Evolutionary conservation across 2,888 invertebrate species (phyloP), one percentile per base, ranked within the genome.

Genomic region (Diplazon laetatorius): DNA sequence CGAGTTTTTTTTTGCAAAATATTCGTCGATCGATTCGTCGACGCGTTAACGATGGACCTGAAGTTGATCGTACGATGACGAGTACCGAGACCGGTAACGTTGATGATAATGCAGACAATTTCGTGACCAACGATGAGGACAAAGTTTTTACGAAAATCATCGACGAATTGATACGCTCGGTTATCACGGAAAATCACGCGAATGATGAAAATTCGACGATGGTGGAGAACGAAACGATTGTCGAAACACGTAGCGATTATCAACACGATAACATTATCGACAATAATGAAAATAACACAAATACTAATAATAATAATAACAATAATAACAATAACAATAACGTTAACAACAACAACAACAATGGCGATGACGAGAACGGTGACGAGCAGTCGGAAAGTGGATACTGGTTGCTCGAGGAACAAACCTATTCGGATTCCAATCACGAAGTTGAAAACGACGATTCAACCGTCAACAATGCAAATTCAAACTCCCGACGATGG

Each of bases 341-440:
- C 50, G 55, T 9, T 35, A 75, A 35, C 10, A 71, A 52, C 12
- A 70, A 62, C 37, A 65, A 60, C 16, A 74, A 73, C 10, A 59
- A 62, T 75, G 42, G 48, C 72, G 69, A 82, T 4, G 84, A 84
- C 37, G 84, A 84, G 18, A 82, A 52, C 35, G 75, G 72, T 10
- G 71, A 77, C 0, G 88, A 89, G 52, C 88, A 88, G 65, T 89
- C 89, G 14, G 89, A 89, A 30, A 87, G 85, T 50, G 90, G 89
- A 1, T 89, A 89, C 55, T 89, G 89, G 89, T 60, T 90, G 12
- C 82, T 89, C 1, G 89, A 89, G 48, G 90, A 90, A 62, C 89
- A 90, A 52, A 89, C 87, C 44, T 87, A 88, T 65, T 89, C 89
- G 0, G 89, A 89, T 68, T 89, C 89, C 0, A 88, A 89, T 80